phyloP scores from a whole-genome alignment of 2,797 vertebrate species.

The Loris lydekkerianus region DNA sequence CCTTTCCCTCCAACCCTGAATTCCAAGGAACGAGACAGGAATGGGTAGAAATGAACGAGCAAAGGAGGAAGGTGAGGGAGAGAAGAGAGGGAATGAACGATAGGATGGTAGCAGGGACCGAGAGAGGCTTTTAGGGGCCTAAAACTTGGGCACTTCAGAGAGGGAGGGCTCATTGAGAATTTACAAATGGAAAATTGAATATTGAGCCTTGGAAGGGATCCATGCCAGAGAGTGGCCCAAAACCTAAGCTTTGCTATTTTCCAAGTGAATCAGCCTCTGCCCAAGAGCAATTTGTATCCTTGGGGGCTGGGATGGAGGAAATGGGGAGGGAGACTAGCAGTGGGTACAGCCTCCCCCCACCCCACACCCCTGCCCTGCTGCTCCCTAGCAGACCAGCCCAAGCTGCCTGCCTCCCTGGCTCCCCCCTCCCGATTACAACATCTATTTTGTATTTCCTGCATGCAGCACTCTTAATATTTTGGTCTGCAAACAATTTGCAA shows the following conservation, averaged over 20 bases:
- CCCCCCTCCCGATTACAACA: conserved; percentile 64
- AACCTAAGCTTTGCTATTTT: neutral
- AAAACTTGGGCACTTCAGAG: neutral
- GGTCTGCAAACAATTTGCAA: conserved; percentile 84
- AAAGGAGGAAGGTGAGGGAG: too few relatives aligned
- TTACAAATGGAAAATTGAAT: neutral
- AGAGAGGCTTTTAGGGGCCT: neutral
- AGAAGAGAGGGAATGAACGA: neutral
- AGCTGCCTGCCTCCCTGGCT: neutral
- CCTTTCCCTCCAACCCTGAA: neutral
- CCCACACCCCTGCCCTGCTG: too few relatives aligned
- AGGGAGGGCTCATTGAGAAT: neutral
- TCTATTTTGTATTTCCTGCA: conserved; percentile 70
- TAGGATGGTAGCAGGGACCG: neutral
- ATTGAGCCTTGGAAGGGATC: neutral
- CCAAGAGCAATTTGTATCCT: neutral
- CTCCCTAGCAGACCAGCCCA: neutral
- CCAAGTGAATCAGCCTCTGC: neutral
- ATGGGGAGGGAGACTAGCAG: neutral
- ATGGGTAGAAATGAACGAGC: neutral
- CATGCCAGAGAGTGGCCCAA: neutral
- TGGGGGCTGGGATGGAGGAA: rapidly evolving
- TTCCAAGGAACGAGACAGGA: neutral
- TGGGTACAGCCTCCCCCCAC: rapidly evolving
- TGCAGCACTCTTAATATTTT: conserved; percentile 81